Evolutionary conservation across 2,113 vertebrate species (phyloP).

Genomic region (Pelecanoides urinatrix): DNA sequence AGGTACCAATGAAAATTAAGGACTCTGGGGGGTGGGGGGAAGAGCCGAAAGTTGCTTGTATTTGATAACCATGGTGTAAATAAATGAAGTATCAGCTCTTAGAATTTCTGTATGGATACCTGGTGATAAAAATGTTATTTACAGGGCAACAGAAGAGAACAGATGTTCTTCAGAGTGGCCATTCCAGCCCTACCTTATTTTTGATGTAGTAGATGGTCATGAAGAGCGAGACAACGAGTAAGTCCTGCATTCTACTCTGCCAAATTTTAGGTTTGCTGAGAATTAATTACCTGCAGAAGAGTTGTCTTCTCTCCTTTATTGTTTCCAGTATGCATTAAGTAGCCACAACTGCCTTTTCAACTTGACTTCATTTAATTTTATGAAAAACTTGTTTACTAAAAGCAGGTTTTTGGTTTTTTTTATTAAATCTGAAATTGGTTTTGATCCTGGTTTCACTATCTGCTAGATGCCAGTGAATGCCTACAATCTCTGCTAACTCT

Average conservation of each 20-base stretch:
- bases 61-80: background rate
- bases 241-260: background rate
- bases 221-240: constrained; percentile 82
- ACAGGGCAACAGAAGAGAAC: constrained; percentile 69
- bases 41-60: background rate
- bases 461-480: background rate
- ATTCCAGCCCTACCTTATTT: constrained; percentile 84
- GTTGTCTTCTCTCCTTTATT: background rate
- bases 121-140: constrained; percentile 7
- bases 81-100: background rate
- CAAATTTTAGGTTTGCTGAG: background rate
- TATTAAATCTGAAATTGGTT: background rate
- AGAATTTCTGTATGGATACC: background rate
- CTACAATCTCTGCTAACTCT: background rate
- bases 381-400: background rate
- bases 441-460: background rate
- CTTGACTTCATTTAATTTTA: background rate
- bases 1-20: background rate
- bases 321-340: background rate
- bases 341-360: background rate
- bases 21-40: background rate
- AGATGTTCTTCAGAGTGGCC: constrained; percentile 80
- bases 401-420: background rate
- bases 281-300: background rate
- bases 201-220: constrained; percentile 81